phyloP scores from a whole-genome alignment of 92 coral and sea anemone species.

The Porites rus region DNA sequence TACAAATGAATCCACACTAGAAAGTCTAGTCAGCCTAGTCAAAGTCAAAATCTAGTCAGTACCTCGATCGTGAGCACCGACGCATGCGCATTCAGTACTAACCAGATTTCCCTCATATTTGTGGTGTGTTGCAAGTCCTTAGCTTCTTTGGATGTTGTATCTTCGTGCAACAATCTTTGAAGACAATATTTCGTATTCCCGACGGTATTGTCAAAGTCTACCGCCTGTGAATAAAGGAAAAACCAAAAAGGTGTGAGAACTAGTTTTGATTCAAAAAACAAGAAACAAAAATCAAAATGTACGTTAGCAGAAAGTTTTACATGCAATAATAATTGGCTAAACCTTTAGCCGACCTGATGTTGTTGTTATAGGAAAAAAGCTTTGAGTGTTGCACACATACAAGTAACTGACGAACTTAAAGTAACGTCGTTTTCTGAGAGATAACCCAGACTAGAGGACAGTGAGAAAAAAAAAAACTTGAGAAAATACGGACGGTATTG shows the following conservation, averaged over 20 bases:
- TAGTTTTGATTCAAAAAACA: no score
- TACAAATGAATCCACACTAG: no score
- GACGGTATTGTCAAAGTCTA: conserved; percentile 84
- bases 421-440: no score
- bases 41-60: no score
- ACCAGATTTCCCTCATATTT: conserved; percentile 87
- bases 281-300: no score
- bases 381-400: no score
- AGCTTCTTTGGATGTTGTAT: conserved; percentile 68
- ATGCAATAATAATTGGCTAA: neutral
- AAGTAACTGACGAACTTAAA: no score
- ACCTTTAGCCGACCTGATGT: neutral
- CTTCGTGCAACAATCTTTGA: conserved; percentile 79
- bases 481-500: no score
- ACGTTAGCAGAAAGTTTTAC: neutral
- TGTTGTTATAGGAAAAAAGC: neutral
- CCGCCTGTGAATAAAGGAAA: conserved; percentile 67
- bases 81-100: neutral
- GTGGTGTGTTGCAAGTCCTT: conserved; percentile 57
- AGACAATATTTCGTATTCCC: conserved; percentile 91
- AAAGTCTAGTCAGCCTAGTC: no score
- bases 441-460: no score
- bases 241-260: neutral
- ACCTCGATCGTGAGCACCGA: no score
- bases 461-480: no score